These are phyloP conservation scores for Acrocephalus scirpaceus DNA, from an alignment of 2,797 vertebrate genomes.

Conservation along the genomic window DNA sequence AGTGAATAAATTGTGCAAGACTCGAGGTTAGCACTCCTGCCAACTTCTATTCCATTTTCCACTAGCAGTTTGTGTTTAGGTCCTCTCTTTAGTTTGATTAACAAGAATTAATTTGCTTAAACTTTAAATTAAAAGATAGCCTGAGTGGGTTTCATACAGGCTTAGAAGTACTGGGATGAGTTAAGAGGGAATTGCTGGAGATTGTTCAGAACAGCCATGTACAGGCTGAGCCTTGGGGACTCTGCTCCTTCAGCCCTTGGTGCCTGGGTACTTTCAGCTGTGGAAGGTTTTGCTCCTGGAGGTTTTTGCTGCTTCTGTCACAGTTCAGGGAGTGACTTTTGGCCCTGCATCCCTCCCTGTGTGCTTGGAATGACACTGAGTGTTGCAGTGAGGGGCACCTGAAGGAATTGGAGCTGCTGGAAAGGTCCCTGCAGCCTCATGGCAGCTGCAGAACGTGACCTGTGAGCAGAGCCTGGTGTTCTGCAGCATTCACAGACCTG, in stretches of 20 bases:
- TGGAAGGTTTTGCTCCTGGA: neutral
- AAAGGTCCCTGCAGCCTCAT: fast-evolving
- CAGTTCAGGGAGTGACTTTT: neutral
- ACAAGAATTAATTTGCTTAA: constrained; percentile 6
- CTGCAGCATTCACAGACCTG: neutral
- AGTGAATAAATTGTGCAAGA: constrained; percentile 51
- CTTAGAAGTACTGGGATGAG: neutral
- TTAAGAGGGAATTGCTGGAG: neutral
- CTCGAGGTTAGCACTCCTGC: neutral
- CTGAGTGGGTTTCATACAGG: neutral
- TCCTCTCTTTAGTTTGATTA: constrained; percentile 8
- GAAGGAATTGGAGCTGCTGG: neutral
- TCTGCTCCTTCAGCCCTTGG: neutral
- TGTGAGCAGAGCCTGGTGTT: neutral
- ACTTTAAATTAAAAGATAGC: neutral
- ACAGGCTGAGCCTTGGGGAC: neutral
- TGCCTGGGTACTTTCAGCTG: neutral
- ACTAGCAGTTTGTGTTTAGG: constrained; percentile 13
- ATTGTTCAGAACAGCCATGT: neutral
- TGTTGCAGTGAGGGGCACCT: neutral
- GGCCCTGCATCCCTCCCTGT: neutral
- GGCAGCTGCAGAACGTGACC: neutral
- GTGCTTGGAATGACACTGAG: fast-evolving
- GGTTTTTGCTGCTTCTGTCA: neutral
- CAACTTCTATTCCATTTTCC: neutral